A percentile compares a stretch with the other conserved stretches of the same genome.
phyloP scores from a whole-genome alignment of 2,888 invertebrate genomes.

The Megastigmus dorsalis region DNA sequence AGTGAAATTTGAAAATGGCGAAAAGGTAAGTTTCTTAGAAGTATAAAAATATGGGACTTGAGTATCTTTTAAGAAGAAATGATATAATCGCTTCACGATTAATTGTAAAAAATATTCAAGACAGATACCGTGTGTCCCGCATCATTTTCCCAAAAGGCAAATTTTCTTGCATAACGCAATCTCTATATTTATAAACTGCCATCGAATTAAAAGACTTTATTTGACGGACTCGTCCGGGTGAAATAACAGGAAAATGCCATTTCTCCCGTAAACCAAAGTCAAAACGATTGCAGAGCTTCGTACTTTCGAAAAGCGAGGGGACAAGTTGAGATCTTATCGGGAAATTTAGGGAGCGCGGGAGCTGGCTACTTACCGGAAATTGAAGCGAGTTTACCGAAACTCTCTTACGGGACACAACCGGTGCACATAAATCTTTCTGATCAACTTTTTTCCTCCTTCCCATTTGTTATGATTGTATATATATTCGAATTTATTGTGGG shows the following conservation, averaged over 20 bases:
- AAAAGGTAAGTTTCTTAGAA: no score
- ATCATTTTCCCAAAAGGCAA: no score
- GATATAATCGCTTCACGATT: no score
- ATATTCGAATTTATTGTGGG: no score
- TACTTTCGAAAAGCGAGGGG: conserved; percentile 59
- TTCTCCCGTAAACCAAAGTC: conserved; percentile 1
- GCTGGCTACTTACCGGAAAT: conserved; percentile 65
- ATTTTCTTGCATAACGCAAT: no score
- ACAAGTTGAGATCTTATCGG: conserved; percentile 71
- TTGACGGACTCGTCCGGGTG: background rate
- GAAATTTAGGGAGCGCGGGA: conserved; percentile 66
- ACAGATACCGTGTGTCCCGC: no score
- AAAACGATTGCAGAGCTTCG: conserved; percentile 12
- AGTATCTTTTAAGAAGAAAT: no score
- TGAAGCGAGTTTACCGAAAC: conserved; percentile 61
- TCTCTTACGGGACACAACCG: conserved; percentile 23
- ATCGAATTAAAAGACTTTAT: background rate
- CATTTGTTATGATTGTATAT: background rate
- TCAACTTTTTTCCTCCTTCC: conserved; percentile 3
- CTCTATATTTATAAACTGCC: no score
- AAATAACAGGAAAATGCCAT: background rate
- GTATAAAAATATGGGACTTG: no score
- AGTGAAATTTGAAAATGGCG: no score
- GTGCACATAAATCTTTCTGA: conserved; percentile 13
- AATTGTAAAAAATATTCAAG: no score